Evolutionary conservation across 2,113 vertebrate genomes (phyloP), one percentile per base, ranked within the genome.

Genomic region (Actenoides lindsayi): DNA sequence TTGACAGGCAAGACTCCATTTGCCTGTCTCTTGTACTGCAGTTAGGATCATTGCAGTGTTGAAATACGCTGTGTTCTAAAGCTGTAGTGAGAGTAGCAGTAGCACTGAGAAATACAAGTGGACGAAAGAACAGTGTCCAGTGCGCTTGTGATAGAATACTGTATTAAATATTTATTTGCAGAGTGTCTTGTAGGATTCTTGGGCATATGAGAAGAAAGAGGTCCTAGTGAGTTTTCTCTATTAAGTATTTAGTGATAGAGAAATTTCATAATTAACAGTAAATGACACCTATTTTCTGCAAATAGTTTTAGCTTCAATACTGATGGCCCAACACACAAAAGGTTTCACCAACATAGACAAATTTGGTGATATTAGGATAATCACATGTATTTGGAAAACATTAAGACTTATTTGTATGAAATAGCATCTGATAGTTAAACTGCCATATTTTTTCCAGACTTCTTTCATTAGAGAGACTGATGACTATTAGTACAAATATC

Each of bases 401-500:
- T 77, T 25, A 89, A 9, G 37, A 68, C 81, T 88, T 84, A 25
- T 86, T 83, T 83, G 84, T 75, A 65, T 76, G 74, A 84, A 94
- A 78, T 75, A 67, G 13, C 31, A 84, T 83, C 48, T 92, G 63
- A 62, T 76, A 91, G 69, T 90, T 94, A 85, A 95, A 87, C 50
- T 90, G 48, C 41, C 60, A 25, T 92, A 78, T 93, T 93, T 96
- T 91, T 94, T 93, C 73, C 86, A 96, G 83, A 20, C 53, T 39
- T 85, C 71, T 87, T 93, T 86, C 92, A 65, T 94, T 93, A 87
- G 64, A 41, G 62, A 87, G 70, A 59, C 90, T 89, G 83, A 93
- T 94, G 93, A 87, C 41, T 96, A 23, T 93, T 93, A 68, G 53
- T 82, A 64, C 91, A 91, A 73, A 87, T 93, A 92, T 88, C 83